Base-by-base conservation (phyloP, 2,113 vertebrate genomes). In the Gallinago jamesoni region DNA sequence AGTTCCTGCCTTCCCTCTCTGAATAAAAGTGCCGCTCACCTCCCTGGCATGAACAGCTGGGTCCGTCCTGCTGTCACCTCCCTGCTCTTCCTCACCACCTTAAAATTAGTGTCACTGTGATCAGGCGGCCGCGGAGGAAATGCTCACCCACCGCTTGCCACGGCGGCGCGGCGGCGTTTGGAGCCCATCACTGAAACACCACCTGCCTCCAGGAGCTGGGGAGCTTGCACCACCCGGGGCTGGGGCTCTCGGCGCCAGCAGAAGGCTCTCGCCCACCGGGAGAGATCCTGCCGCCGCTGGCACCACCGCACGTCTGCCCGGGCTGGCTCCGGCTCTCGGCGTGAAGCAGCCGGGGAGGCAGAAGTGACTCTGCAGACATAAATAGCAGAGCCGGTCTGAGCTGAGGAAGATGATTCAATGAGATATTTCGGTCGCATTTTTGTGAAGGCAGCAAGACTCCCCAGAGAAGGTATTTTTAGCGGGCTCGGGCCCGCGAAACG, bases 31-130 rank as follows among this genome's bases (percentile, higher is more conserved):
- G 50, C 66, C 4, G 10, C 84, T 94, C 14, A 4, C 4, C 24
- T 95, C 67, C 60, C 69, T 33, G 55, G 66, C 69, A 87, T 37
- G 94, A 93, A 48, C 95, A 97, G 95, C 83, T 96, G 94, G 55
- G 90, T 84, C 83, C 48, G 20, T 84, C 52, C 66, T 76, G 74
- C 77, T 73, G 2, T 92, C 83, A 73, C 62, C 72, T 87, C 94
- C 73, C 50, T 74, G 66, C 2, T 41, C 91, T 95, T 91, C 91
- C 63, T 92, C 67, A n/a, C 67, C 0, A 0, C 57, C 64, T 94
- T 66, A 96, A 96, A 97, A 91, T 96, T 92, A 96, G 91, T 74
- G 39, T 35, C 0, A 0, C 89, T 59, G 67, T 4, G 73, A 66
- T 87, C 77, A 79, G 84, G 84, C 14, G 3, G 81, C 66, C 69